Percentiles rank a stretch among this genome's conserved stretches.
These are phyloP conservation scores for Tetragnatha versicolor DNA, from an alignment of 1,140 invertebrate genomes.

Conservation along the genomic window DNA sequence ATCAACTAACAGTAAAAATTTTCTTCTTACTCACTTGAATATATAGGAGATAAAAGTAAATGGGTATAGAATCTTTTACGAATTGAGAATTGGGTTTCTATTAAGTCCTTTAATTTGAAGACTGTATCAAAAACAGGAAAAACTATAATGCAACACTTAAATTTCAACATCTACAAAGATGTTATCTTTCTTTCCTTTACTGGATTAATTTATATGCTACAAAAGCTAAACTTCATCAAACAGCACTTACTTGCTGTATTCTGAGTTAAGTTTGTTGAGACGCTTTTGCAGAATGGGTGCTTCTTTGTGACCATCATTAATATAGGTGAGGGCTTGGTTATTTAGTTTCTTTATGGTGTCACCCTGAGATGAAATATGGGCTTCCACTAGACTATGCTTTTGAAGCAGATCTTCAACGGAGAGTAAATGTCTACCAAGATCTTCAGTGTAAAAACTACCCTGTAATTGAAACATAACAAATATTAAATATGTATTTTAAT, in stretches of 20 bases:
- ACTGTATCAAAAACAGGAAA: too few relatives aligned
- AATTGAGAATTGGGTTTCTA: too few relatives aligned
- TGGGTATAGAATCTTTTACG: too few relatives aligned
- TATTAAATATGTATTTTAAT: background rate
- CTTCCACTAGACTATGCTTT: slow-evolving; percentile 88
- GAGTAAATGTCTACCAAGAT: slow-evolving; percentile 85
- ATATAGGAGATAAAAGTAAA: too few relatives aligned
- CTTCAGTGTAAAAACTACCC: slow-evolving; percentile 82
- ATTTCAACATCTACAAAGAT: too few relatives aligned
- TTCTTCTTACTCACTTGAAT: too few relatives aligned
- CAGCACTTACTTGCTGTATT: slow-evolving; percentile 71
- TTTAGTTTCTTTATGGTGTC: slow-evolving; percentile 81
- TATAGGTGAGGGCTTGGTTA: slow-evolving; percentile 69
- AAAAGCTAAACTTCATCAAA: too few relatives aligned
- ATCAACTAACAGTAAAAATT: too few relatives aligned
- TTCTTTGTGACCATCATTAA: slow-evolving; percentile 64
- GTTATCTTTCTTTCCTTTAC: too few relatives aligned
- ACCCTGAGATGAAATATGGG: slow-evolving; percentile 82
- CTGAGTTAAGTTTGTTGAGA: slow-evolving; percentile 75
- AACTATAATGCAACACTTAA: too few relatives aligned
- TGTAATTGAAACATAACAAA: slow-evolving; percentile 61
- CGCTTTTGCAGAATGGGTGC: slow-evolving; percentile 73
- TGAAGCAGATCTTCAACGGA: slow-evolving; percentile 93
- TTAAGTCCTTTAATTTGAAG: too few relatives aligned
- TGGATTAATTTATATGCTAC: too few relatives aligned